phyloP scores from a whole-genome alignment of 2,888 invertebrate species.

The Thysanoteuthis rhombus region DNA sequence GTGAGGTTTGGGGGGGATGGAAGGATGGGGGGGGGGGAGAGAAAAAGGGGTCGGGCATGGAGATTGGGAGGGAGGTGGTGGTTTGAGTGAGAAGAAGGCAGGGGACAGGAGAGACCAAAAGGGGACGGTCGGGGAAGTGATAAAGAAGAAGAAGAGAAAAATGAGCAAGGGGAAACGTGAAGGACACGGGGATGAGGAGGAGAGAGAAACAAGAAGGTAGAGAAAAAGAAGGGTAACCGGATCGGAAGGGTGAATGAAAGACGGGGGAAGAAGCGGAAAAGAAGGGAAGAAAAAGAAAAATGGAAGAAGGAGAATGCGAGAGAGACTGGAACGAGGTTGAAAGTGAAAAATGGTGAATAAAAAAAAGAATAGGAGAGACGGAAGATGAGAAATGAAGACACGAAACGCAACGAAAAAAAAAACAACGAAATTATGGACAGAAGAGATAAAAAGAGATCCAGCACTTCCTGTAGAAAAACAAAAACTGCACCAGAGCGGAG shows the following conservation, averaged over 20 bases:
- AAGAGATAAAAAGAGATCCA: background rate
- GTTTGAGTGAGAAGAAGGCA: background rate
- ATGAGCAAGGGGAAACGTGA: background rate
- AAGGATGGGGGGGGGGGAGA: background rate
- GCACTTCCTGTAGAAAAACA: background rate
- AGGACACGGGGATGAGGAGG: background rate
- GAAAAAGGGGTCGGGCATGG: background rate
- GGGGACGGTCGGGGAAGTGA: background rate
- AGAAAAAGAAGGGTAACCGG: background rate
- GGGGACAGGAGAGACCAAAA: background rate
- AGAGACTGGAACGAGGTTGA: background rate
- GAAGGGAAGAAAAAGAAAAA: background rate
- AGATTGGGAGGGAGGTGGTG: background rate
- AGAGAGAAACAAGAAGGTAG: background rate
- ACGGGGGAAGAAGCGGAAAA: background rate
- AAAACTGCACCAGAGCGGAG: background rate
- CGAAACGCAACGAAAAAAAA: background rate
- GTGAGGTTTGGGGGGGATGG: too few species aligned
- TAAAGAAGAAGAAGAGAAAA: background rate
- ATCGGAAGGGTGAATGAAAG: background rate
- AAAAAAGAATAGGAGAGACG: background rate
- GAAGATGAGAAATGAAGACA: background rate
- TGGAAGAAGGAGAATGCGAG: background rate
- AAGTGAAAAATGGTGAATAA: background rate
- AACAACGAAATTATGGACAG: too few species aligned